Percentiles rank a stretch among this genome's conserved stretches.
phyloP scores from a whole-genome alignment of 2,888 invertebrate species.

The Tachystola acroxantha region DNA sequence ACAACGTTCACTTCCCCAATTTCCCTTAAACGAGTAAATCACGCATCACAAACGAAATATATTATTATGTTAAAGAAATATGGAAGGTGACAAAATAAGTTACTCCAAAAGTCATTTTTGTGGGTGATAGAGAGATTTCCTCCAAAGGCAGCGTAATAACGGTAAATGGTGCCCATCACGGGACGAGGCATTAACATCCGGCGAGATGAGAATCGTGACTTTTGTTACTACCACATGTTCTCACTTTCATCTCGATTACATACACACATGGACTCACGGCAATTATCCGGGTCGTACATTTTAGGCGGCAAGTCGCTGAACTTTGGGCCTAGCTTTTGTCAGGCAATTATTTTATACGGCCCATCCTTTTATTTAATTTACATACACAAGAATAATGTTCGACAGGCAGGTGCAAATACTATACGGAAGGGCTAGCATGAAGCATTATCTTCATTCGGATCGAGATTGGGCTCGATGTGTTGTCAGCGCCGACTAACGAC shows the following conservation, averaged over 20 bases:
- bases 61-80: constrained; percentile 28
- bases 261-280: too few species aligned
- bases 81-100: constrained; percentile 52
- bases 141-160: constrained; percentile 53
- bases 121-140: constrained; percentile 50
- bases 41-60: constrained; percentile 18
- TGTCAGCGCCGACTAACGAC: too few species aligned
- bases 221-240: constrained; percentile 24
- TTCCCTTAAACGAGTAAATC: constrained; percentile 4
- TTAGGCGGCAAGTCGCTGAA: too few species aligned
- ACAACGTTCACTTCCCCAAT: neutral
- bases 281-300: too few species aligned
- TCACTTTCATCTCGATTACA: constrained; percentile 8
- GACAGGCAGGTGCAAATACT: too few species aligned
- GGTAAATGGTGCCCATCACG: constrained; percentile 55
- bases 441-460: too few species aligned
- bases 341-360: too few species aligned
- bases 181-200: constrained; percentile 51
- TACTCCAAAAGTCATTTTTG: constrained; percentile 58
- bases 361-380: too few species aligned
- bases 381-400: too few species aligned
- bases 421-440: too few species aligned
- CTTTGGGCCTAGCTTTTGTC: too few species aligned
- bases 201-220: constrained; percentile 38
- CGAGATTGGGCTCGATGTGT: too few species aligned